Conservation (phyloP, 2,888 invertebrate species). For the Lysandra coridon region DNA sequence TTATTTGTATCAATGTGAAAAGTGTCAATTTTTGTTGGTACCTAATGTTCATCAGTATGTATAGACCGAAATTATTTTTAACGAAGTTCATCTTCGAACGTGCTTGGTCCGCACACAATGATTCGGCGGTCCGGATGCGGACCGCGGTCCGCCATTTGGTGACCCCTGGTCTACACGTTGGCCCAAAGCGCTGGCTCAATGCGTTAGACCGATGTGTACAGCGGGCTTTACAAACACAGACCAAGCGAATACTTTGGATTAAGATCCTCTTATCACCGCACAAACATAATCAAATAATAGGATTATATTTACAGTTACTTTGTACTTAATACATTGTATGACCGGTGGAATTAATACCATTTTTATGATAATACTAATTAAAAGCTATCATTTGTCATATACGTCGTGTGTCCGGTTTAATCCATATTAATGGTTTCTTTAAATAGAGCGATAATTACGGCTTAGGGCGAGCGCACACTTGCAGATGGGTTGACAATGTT, state of each 20-base stretch:
- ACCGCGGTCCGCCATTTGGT: too few relatives aligned
- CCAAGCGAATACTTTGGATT: neutral
- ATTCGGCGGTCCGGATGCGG: too few relatives aligned
- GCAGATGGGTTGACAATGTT: neutral
- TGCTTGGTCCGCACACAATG: too few relatives aligned
- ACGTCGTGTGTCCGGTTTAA: slow-evolving; percentile 52
- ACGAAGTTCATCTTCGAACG: too few relatives aligned
- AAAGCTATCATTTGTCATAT: slow-evolving; percentile 52
- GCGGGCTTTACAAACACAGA: neutral
- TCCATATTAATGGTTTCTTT: slow-evolving; percentile 61
- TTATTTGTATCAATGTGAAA: too few relatives aligned
- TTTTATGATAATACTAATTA: slow-evolving; percentile 41
- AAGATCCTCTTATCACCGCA: neutral
- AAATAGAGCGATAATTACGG: slow-evolving; percentile 46
- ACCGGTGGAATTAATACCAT: slow-evolving; percentile 33
- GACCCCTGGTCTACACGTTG: too few relatives aligned
- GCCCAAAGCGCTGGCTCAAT: too few relatives aligned
- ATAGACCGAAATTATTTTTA: too few relatives aligned
- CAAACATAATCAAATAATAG: slow-evolving; percentile 5
- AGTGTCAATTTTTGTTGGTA: too few relatives aligned
- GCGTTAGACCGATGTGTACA: too few relatives aligned
- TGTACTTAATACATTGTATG: neutral
- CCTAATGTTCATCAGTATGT: too few relatives aligned
- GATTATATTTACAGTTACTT: neutral
- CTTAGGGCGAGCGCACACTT: slow-evolving; percentile 7